Conservation (phyloP, 2,888 invertebrate genomes). For the Thera britannica region DNA sequence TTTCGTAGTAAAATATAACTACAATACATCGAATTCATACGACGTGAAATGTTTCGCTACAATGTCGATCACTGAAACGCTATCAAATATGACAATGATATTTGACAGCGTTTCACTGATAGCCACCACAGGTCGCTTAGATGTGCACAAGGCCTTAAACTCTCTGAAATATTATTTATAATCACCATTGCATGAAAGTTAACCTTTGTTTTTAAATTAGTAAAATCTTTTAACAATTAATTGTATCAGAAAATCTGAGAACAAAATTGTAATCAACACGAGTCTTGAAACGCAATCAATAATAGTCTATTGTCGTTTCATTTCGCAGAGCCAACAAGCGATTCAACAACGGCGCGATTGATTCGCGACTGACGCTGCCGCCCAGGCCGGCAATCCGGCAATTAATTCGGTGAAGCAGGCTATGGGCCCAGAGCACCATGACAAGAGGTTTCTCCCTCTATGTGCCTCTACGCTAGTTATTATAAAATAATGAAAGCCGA, state of each 20-base stretch:
- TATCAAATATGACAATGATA: no score
- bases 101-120: no score
- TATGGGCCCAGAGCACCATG: constrained; percentile 69
- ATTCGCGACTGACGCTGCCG: constrained; percentile 72
- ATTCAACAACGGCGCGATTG: constrained; percentile 46
- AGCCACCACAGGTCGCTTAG: no score
- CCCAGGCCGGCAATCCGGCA: constrained; percentile 70
- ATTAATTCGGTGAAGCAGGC: constrained; percentile 80
- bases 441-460: constrained; percentile 75
- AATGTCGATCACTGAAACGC: no score
- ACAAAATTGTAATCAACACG: constrained; percentile 21
- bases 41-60: no score
- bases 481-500: constrained; percentile 83
- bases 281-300: constrained; percentile 21
- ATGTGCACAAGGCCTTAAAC: no score
- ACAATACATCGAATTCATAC: no score
- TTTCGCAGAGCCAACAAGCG: constrained; percentile 59
- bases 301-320: constrained; percentile 48
- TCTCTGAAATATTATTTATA: no score
- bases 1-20: no score
- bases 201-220: not conserved
- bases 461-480: constrained; percentile 77
- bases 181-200: no score
- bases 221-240: not conserved
- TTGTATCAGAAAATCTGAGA: constrained; percentile 1